Evolutionary conservation across 2,113 vertebrate genomes (phyloP).

Genomic region (Rattus rattus): DNA sequence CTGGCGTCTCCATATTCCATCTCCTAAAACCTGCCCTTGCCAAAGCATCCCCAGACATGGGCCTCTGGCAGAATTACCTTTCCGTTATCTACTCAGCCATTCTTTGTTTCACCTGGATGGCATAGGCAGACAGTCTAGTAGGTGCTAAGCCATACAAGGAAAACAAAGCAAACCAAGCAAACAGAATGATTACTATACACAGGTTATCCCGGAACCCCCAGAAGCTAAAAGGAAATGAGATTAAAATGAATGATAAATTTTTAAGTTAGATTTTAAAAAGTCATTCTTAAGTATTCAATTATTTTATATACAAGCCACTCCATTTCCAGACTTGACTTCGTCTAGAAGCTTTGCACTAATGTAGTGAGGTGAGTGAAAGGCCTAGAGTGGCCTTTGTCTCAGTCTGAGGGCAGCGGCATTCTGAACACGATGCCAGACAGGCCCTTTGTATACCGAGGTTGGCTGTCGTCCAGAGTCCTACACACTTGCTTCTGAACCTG

Average conservation of each 20-base stretch:
- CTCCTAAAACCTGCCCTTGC: background rate
- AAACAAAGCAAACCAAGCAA: background rate
- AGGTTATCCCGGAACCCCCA: background rate
- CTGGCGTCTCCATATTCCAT: background rate
- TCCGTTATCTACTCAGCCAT: background rate
- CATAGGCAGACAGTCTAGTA: background rate
- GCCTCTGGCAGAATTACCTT: background rate
- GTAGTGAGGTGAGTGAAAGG: background rate
- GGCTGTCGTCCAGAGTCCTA: background rate
- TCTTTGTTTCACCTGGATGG: background rate
- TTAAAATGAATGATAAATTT: background rate
- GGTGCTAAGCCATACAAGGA: background rate
- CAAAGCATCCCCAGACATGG: background rate
- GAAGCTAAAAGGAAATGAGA: background rate
- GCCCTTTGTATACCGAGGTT: background rate
- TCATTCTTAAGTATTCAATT: background rate
- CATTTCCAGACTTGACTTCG: background rate
- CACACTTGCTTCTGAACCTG: background rate
- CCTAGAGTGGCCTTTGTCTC: background rate
- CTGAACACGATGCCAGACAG: background rate
- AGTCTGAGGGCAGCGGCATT: background rate
- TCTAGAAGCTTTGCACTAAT: background rate
- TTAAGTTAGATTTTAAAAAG: slow-evolving; percentile 7
- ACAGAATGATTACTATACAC: background rate
- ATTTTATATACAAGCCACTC: background rate